Percentiles rank a stretch among this genome's conserved stretches.
Conservation (phyloP, 1,140 invertebrate species). For the Lepidurus apus region DNA sequence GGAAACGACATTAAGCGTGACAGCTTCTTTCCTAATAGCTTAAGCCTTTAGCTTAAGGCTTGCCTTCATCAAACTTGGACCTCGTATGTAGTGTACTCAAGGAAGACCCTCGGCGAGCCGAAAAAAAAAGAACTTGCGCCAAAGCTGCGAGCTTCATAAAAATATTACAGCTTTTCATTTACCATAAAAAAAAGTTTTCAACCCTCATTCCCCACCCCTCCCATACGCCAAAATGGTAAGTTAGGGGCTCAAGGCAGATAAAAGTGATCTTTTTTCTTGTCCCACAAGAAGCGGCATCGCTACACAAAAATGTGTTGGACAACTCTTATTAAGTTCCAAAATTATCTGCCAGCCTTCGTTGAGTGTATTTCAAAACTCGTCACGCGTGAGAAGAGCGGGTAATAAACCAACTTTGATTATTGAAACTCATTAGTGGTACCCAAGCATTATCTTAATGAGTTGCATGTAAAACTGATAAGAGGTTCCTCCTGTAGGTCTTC, state of each 20-base stretch:
- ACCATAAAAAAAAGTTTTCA: conserved; percentile 21
- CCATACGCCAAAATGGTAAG: neutral
- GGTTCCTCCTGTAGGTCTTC: neutral
- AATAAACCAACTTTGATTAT: neutral
- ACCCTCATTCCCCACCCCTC: neutral
- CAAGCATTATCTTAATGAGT: neutral
- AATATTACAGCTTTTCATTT: conserved; percentile 22
- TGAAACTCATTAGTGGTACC: neutral
- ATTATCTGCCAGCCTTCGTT: neutral
- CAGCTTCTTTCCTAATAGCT: conserved; percentile 21
- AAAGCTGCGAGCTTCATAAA: neutral
- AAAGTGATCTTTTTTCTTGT: neutral
- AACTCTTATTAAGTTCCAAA: neutral
- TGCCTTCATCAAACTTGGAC: conserved; percentile 9
- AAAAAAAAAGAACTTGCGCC: neutral
- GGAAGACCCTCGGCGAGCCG: neutral
- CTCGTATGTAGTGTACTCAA: neutral
- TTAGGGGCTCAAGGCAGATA: neutral
- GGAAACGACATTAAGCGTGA: conserved; percentile 18
- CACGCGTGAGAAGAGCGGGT: neutral
- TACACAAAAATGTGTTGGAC: neutral
- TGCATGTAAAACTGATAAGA: neutral
- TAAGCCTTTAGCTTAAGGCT: neutral
- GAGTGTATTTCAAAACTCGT: neutral
- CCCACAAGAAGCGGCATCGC: neutral